Evolutionary conservation across 2,888 invertebrate species (phyloP).

Genomic region (Catocala sponsa): DNA sequence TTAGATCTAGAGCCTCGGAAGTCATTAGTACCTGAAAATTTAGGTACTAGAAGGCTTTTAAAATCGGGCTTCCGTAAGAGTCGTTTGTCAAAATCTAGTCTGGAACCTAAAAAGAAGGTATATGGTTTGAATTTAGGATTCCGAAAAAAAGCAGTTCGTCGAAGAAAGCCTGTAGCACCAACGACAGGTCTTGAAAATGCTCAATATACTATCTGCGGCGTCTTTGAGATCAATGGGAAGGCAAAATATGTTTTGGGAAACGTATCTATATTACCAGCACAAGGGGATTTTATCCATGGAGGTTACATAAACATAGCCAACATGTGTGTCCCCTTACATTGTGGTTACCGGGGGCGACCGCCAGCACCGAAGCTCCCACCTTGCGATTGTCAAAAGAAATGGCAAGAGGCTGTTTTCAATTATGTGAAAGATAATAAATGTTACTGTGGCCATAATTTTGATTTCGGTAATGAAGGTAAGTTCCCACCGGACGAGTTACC

Average conservation of each 20-base stretch:
- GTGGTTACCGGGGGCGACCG: conserved; percentile 65
- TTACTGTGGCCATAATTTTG: conserved; percentile 72
- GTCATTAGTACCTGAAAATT: conserved; percentile 39
- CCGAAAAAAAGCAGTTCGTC: conserved; percentile 29
- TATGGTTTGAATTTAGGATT: conserved; percentile 60
- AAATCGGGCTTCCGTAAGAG: conserved; percentile 36
- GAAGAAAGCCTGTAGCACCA: conserved; percentile 66
- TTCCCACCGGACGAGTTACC: conserved; percentile 71
- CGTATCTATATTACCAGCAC: conserved; percentile 65
- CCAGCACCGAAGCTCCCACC: conserved; percentile 61
- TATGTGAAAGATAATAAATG: conserved; percentile 74
- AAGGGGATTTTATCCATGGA: conserved; percentile 77
- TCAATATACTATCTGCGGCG: conserved; percentile 73
- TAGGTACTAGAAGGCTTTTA: not conserved
- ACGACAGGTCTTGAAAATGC: conserved; percentile 66
- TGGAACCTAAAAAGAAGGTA: conserved; percentile 66
- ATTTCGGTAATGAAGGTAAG: conserved; percentile 71
- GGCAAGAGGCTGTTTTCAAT: conserved; percentile 65
- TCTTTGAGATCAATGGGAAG: conserved; percentile 64
- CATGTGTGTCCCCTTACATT: conserved; percentile 67
- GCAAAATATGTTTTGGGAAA: conserved; percentile 66
- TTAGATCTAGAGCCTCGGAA: conserved; percentile 54
- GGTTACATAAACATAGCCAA: conserved; percentile 63
- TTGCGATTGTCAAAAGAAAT: conserved; percentile 75
- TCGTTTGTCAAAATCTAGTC: conserved; percentile 54